phyloP scores from a whole-genome alignment of 2,797 vertebrate genomes.

The Sebastes melanostomus region DNA sequence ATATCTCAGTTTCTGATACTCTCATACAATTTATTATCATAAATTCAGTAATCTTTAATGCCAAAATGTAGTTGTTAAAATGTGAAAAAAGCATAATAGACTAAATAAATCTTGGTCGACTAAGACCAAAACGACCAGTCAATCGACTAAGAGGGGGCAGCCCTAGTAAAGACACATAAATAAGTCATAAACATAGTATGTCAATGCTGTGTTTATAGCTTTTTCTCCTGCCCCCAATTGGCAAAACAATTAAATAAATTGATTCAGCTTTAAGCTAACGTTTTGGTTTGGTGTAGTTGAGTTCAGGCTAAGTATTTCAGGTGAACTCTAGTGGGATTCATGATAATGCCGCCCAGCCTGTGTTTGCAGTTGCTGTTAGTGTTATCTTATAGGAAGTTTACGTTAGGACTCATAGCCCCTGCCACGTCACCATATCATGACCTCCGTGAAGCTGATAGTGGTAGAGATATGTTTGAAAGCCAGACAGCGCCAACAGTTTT shows the following conservation, averaged over 20 bases:
- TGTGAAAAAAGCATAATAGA: no score
- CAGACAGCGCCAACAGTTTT: background rate
- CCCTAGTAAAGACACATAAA: no score
- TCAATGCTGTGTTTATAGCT: background rate
- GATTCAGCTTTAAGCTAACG: background rate
- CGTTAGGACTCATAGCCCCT: background rate
- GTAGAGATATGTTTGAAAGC: background rate
- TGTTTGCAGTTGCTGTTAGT: background rate
- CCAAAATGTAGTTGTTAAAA: no score
- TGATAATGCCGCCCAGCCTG: background rate
- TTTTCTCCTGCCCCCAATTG: background rate
- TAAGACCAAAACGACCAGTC: no score
- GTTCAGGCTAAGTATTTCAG: background rate
- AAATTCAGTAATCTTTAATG: no score
- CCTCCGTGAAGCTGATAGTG: conserved; percentile 8
- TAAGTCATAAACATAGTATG: no score
- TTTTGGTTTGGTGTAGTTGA: background rate
- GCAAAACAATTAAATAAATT: background rate
- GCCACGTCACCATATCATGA: background rate
- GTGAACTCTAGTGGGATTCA: background rate
- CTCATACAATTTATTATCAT: no score
- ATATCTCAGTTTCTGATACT: no score
- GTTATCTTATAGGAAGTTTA: background rate
- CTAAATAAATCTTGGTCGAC: no score
- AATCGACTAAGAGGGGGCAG: no score